Evolutionary conservation across 2,113 vertebrate genomes (phyloP).

Genomic region (Pterocles gutturalis): DNA sequence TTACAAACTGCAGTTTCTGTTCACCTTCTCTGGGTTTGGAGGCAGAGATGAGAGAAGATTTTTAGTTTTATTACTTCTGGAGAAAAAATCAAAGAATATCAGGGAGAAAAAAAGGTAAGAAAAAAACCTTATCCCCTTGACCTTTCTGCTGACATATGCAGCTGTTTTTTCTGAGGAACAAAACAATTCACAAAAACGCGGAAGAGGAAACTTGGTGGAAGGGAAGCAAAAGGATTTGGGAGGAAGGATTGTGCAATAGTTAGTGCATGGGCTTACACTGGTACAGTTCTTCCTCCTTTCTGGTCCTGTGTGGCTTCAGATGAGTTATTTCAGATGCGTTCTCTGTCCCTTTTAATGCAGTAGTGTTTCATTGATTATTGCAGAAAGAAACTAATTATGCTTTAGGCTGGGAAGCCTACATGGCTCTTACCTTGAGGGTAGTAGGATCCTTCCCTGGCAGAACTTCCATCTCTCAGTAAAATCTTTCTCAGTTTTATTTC

Average conservation of each 20-base stretch:
- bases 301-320: background rate
- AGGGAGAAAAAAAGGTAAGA: background rate
- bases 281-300: background rate
- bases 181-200: background rate
- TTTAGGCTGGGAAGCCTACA: background rate
- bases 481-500: background rate
- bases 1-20: background rate
- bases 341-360: background rate
- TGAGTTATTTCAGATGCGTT: background rate
- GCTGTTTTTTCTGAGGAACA: background rate
- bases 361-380: background rate
- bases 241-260: background rate
- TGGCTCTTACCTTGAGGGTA: background rate
- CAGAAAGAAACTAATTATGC: background rate
- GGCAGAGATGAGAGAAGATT: background rate
- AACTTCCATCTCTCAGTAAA: background rate
- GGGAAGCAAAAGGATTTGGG: background rate
- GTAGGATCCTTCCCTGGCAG: background rate
- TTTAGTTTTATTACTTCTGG: background rate
- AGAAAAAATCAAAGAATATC: background rate
- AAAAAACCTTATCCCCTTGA: rapidly evolving
- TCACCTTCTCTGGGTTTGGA: background rate
- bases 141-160: background rate
- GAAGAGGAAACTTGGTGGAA: background rate
- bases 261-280: background rate